These are phyloP conservation scores for Cepaea hortensis DNA, from an alignment of 2,888 invertebrate genomes.

Conservation along the genomic window DNA sequence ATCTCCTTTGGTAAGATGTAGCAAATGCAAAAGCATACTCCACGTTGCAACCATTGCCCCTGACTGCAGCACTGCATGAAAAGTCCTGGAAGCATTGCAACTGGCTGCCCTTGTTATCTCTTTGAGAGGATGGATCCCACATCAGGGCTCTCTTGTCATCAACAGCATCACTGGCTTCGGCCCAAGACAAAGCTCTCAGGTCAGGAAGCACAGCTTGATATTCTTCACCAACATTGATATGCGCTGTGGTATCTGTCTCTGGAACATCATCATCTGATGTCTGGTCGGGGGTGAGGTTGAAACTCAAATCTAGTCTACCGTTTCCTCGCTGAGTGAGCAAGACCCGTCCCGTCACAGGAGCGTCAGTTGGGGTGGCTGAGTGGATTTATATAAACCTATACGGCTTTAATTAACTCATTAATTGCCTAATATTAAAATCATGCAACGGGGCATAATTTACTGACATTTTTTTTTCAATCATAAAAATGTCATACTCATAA, in stretches of 20 bases:
- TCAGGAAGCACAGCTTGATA: conserved; percentile 89
- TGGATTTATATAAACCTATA: no score
- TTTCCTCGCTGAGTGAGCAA: conserved; percentile 78
- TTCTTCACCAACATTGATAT: conserved; percentile 90
- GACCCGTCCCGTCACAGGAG: neutral
- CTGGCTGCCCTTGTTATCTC: conserved; percentile 38
- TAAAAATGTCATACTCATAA: no score
- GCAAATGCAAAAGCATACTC: conserved; percentile 93
- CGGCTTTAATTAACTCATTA: no score
- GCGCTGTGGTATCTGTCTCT: conserved; percentile 78
- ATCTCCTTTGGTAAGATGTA: conserved; percentile 91
- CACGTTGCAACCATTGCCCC: conserved; percentile 93
- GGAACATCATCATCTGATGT: conserved; percentile 69
- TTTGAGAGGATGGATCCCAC: conserved; percentile 40
- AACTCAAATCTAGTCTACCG: conserved; percentile 52
- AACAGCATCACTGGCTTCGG: neutral
- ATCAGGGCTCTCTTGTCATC: conserved; percentile 13
- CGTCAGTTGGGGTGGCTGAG: no score
- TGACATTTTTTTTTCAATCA: no score
- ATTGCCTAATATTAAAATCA: no score
- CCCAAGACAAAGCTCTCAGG: conserved; percentile 58
- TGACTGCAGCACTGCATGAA: conserved; percentile 95
- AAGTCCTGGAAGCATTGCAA: conserved; percentile 94
- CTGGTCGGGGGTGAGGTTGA: conserved; percentile 55
- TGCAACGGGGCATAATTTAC: no score